Evolutionary conservation across 2,888 invertebrate species (phyloP), one percentile per base, ranked within the genome.

Genomic region (Petrolisthes manimaculis): DNA sequence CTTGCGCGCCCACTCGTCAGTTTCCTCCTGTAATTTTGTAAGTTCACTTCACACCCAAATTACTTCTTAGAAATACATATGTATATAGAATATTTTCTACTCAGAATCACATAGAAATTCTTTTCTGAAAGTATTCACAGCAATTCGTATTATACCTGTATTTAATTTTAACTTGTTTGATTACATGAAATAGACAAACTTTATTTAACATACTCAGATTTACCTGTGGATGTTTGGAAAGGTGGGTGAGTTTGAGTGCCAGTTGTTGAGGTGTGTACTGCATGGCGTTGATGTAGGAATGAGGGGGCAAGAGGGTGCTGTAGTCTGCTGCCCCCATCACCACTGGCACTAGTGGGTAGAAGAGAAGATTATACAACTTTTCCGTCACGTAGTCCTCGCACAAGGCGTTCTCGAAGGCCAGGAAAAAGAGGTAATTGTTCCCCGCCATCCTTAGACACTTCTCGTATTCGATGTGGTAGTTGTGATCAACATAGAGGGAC

Each of bases 201-300:
- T n/a, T n/a, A 37, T 37, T 37, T 2, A 37, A 37, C 37, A 37
- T 37, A 37, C 0, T 1, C 37, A 37, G 37, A 37, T 37, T 71
- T 21, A 71, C 71, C 21, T 71, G 71, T n/a, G 71, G 61, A 8
- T 61, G 6, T 55, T n/a, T n/a, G 82, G 74, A 14, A 51, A 79
- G 3, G 24, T 56, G 53, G 21, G 21, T 71, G n/a, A 71, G 71
- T n/a, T 21, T 71, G 6, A 8, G n/a, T n/a, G 88, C 88, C 37
- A 90, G 86, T 24, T 88, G 74, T 3, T 24, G 54, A 5, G 88
- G 90, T 9, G 67, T 55, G 86, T 83, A 88, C 14, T 86, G 53
- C 0, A 55, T 24, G 3, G 88, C 90, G 56, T 83, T 74, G 21
- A 90, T 90, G 84, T 75, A 90, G 6, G 88, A 88, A 74, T 79